Percentiles rank a stretch among this genome's conserved stretches.
These are phyloP conservation scores for Cotesia glomerata DNA, from an alignment of 1,140 invertebrate species.

Conservation along the genomic window DNA sequence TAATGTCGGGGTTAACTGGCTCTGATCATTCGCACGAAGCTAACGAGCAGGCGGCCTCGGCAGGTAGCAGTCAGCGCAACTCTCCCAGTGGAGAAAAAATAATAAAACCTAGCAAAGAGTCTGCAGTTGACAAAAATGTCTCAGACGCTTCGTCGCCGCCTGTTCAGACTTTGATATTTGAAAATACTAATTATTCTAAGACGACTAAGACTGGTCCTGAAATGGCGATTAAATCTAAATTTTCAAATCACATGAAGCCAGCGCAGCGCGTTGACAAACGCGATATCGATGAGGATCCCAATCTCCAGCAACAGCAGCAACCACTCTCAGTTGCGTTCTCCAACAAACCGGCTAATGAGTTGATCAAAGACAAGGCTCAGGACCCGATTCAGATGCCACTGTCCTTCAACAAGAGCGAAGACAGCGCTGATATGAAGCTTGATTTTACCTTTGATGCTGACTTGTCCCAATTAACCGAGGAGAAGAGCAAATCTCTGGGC, in stretches of 20 bases:
- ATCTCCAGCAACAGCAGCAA: slow-evolving; percentile 41
- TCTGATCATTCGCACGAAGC: slow-evolving; percentile 49
- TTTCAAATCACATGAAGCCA: slow-evolving; percentile 61
- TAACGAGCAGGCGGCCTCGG: slow-evolving; percentile 46
- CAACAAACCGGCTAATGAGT: slow-evolving; percentile 67
- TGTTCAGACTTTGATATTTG: slow-evolving; percentile 89
- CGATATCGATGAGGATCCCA: slow-evolving; percentile 52
- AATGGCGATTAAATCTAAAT: slow-evolving; percentile 62
- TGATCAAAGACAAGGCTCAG: slow-evolving; percentile 63
- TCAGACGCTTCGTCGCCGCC: slow-evolving; percentile 78
- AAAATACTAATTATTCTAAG: slow-evolving; percentile 85
- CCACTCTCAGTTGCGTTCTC: slow-evolving; percentile 65
- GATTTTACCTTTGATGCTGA: slow-evolving; percentile 88
- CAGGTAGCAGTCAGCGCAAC: slow-evolving; percentile 67
- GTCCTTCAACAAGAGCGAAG: slow-evolving; percentile 73
- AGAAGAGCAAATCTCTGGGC: slow-evolving; percentile 71
- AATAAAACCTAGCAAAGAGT: slow-evolving; percentile 50
- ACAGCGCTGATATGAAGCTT: slow-evolving; percentile 86
- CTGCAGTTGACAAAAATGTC: slow-evolving; percentile 64
- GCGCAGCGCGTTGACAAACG: slow-evolving; percentile 57
- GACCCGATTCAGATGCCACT: slow-evolving; percentile 70
- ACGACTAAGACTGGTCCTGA: slow-evolving; percentile 57
- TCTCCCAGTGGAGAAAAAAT: slow-evolving; percentile 59
- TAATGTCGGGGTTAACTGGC: slow-evolving; percentile 47
- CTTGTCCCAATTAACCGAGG: slow-evolving; percentile 77